Conservation (phyloP, 2,113 vertebrate genomes). For the Pogonocichla stellata region DNA sequence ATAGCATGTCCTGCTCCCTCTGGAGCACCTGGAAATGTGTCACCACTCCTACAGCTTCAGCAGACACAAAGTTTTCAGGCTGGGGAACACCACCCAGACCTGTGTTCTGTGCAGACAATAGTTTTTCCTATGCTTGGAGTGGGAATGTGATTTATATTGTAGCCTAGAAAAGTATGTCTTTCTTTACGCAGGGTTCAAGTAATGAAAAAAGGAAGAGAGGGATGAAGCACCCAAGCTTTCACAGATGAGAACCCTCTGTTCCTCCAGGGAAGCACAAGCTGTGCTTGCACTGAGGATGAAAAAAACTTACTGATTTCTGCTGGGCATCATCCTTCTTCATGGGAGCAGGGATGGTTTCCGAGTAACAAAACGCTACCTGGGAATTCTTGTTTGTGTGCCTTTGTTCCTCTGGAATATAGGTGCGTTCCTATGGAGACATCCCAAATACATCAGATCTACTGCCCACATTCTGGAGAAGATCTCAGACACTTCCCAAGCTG, state of each 20-base stretch:
- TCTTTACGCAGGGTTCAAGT: neutral
- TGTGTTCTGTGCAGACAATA: neutral
- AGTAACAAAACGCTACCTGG: constrained; percentile 85
- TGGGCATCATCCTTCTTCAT: constrained; percentile 90
- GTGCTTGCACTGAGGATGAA: neutral
- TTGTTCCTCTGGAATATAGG: constrained; percentile 80
- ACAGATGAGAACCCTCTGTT: neutral
- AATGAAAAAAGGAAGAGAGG: neutral
- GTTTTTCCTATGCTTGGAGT: neutral
- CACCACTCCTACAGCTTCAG: neutral
- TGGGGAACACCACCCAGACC: neutral
- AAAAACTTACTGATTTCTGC: constrained; percentile 78
- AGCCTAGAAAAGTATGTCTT: neutral
- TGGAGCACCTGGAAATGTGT: neutral
- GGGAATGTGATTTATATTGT: neutral
- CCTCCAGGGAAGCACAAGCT: neutral
- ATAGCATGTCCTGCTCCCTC: neutral
- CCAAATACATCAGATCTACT: neutral
- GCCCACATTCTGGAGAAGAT: neutral
- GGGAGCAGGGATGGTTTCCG: constrained; percentile 88
- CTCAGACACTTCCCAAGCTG: neutral
- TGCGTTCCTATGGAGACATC: constrained; percentile 78
- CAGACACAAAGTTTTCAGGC: neutral
- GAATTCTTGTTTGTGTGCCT: constrained; percentile 82
- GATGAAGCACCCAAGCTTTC: neutral